Percentiles rank a stretch among this genome's conserved stretches.
These are phyloP conservation scores for Pterobdella sp. DNA, from an alignment of 2,888 invertebrate species.

Conservation along the genomic window DNA sequence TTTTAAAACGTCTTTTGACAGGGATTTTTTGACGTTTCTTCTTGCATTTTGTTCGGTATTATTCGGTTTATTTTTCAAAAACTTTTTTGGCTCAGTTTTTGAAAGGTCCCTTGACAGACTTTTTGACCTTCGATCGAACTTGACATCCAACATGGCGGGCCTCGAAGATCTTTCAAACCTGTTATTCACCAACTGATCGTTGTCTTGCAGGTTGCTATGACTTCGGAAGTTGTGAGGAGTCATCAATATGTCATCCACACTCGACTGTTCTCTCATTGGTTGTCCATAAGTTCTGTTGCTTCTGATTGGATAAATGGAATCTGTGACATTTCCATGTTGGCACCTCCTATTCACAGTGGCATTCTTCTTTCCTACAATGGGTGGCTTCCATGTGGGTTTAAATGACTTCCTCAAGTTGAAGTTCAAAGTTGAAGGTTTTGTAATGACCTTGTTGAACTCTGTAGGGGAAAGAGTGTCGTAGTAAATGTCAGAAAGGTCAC, in stretches of 20 bases:
- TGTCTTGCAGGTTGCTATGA: background rate
- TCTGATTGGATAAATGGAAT: background rate
- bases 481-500: background rate
- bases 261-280: background rate
- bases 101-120: too few relatives aligned
- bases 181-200: background rate
- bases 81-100: too few relatives aligned
- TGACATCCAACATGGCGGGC: background rate
- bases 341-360: background rate
- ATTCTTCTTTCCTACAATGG: background rate
- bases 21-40: background rate
- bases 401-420: too few relatives aligned
- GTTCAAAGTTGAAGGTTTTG: too few relatives aligned
- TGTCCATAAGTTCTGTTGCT: background rate
- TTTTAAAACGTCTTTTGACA: background rate
- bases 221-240: background rate
- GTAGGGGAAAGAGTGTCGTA: background rate
- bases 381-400: background rate
- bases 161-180: background rate
- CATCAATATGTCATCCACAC: too few relatives aligned
- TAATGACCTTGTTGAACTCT: background rate
- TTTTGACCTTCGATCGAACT: too few relatives aligned
- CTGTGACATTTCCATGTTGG: background rate
- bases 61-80: too few relatives aligned
- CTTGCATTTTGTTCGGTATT: too few relatives aligned